These are phyloP conservation scores for Acanthosepion pharaonis DNA, from an alignment of 2,888 invertebrate species.

Conservation along the genomic window DNA sequence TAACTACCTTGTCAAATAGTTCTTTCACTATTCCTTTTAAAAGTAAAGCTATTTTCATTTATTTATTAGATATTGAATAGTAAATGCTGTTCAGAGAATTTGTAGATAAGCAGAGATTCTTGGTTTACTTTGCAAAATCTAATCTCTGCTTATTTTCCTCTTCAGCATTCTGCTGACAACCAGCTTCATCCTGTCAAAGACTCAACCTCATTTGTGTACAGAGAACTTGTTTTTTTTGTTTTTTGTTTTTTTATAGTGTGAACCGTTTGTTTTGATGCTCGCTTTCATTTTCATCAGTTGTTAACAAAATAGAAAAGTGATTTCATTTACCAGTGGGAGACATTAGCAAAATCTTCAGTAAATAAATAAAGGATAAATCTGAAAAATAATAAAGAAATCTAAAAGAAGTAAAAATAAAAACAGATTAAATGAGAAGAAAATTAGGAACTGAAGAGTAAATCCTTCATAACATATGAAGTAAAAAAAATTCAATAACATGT, in stretches of 20 bases:
- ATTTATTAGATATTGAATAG: too few species aligned
- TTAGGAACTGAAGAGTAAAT: neutral
- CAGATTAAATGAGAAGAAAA: neutral
- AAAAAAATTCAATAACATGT: neutral
- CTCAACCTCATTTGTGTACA: neutral
- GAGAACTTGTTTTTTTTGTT: neutral
- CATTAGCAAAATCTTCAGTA: neutral
- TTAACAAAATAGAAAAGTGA: neutral
- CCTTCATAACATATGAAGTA: neutral
- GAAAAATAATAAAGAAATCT: neutral
- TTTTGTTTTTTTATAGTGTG: neutral
- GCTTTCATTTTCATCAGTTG: neutral
- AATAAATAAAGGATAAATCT: neutral
- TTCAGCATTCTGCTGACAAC: neutral
- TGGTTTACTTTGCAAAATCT: neutral
- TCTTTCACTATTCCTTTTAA: too few species aligned
- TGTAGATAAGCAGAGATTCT: neutral
- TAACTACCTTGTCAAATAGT: too few species aligned
- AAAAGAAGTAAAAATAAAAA: neutral
- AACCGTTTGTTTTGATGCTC: neutral
- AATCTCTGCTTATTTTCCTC: neutral
- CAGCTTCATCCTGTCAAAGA: neutral
- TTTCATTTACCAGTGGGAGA: neutral
- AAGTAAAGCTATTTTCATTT: too few species aligned
- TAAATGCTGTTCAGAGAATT: neutral